phyloP scores from a whole-genome alignment of 2,797 vertebrate species.

The Rhinogobio ventralis region DNA sequence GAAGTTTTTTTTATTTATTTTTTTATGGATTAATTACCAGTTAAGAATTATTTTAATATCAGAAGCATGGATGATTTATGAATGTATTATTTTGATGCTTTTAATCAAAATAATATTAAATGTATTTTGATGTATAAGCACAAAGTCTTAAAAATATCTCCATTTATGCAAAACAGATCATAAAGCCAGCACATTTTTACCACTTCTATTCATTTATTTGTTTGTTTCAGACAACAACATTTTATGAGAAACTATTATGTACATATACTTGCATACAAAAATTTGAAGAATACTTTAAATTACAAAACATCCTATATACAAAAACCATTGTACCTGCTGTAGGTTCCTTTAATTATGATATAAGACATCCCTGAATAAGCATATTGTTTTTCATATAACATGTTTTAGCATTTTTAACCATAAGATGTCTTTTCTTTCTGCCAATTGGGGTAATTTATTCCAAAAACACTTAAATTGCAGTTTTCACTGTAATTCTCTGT shows the following conservation, averaged over 20 bases:
- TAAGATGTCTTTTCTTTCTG: not conserved
- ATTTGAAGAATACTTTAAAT: not conserved
- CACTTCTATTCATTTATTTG: conserved; percentile 23
- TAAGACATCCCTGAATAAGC: not conserved
- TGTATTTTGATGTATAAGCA: not conserved
- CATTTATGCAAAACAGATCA: not conserved
- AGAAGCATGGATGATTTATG: conserved; percentile 8
- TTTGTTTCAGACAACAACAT: not conserved
- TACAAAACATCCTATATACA: not conserved
- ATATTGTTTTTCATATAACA: not conserved
- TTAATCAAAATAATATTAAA: no score
- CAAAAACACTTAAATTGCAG: not conserved
- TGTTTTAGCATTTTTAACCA: not conserved
- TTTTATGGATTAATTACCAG: not conserved
- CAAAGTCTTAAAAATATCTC: not conserved
- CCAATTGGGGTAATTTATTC: not conserved
- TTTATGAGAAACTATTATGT: conserved; percentile 13
- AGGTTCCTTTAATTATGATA: not conserved
- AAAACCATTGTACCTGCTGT: not conserved
- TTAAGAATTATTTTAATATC: not conserved
- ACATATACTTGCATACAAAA: conserved; percentile 23
- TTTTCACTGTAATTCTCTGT: not conserved
- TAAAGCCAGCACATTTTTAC: conserved; percentile 12
- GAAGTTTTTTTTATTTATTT: not conserved
- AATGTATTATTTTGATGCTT: not conserved